Conservation (phyloP, 2,797 vertebrate species). For the Falco berigora region DNA sequence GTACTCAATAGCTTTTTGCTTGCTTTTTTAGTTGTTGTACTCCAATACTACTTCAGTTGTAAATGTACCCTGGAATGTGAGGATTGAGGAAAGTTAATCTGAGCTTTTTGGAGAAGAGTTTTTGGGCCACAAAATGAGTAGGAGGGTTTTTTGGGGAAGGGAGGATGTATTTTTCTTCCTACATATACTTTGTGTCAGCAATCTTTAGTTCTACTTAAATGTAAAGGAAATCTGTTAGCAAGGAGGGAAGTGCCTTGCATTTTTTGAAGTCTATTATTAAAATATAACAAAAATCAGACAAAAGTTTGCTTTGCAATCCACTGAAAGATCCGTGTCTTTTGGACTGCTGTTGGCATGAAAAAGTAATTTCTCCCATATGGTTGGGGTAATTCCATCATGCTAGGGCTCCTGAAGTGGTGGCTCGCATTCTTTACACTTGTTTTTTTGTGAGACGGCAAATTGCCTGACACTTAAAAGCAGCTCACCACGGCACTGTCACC, state of each 20-base stretch:
- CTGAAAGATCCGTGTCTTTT: not conserved
- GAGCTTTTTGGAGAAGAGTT: not conserved
- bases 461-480: not conserved
- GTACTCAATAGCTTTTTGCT: not conserved
- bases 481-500: accelerated
- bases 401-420: not conserved
- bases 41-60: not conserved
- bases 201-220: conserved; percentile 30
- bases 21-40: not conserved
- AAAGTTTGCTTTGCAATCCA: not conserved
- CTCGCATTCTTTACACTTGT: not conserved
- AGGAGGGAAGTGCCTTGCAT: conserved; percentile 28
- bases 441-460: not conserved
- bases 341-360: not conserved
- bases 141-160: not conserved
- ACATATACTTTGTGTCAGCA: not conserved
- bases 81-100: not conserved
- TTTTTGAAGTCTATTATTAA: conserved; percentile 25
- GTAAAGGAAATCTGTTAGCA: not conserved
- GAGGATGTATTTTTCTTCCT: not conserved
- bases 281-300: not conserved
- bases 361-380: conserved; percentile 4
- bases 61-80: not conserved
- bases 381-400: not conserved
- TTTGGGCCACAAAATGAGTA: not conserved